Evolutionary conservation across 2,888 invertebrate genomes (phyloP).

Genomic region (Athalia rosae): DNA sequence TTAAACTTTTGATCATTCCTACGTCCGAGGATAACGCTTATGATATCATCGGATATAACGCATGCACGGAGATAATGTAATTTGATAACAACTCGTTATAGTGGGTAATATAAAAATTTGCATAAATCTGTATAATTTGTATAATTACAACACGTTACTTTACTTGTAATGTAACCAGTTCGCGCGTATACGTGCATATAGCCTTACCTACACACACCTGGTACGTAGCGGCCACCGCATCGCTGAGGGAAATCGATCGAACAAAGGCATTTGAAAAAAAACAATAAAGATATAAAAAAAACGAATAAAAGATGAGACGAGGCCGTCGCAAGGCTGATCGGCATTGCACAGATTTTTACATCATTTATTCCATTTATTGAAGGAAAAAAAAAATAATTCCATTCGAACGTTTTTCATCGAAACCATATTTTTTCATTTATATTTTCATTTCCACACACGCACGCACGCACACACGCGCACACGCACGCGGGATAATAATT

Average conservation of each 20-base stretch:
- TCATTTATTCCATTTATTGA: too few species aligned
- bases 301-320: conserved; percentile 19
- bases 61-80: background rate
- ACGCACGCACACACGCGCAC: too few species aligned
- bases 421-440: too few species aligned
- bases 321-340: conserved; percentile 40
- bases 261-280: too few species aligned
- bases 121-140: conserved; percentile 22
- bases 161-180: background rate
- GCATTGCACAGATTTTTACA: background rate
- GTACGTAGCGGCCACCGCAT: too few species aligned
- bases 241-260: too few species aligned
- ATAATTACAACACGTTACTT: too few species aligned
- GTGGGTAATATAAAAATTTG: conserved; percentile 15
- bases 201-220: background rate
- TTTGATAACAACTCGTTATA: background rate
- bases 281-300: too few species aligned
- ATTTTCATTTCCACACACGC: too few species aligned
- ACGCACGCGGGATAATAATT: background rate
- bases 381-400: too few species aligned
- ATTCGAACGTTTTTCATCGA: too few species aligned
- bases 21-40: background rate
- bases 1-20: too few species aligned
- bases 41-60: background rate
- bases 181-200: conserved; percentile 4